A percentile compares a stretch with the other conserved stretches of the same genome.
Conservation (phyloP, 2,113 vertebrate species). For the Syngnathus typhle region DNA sequence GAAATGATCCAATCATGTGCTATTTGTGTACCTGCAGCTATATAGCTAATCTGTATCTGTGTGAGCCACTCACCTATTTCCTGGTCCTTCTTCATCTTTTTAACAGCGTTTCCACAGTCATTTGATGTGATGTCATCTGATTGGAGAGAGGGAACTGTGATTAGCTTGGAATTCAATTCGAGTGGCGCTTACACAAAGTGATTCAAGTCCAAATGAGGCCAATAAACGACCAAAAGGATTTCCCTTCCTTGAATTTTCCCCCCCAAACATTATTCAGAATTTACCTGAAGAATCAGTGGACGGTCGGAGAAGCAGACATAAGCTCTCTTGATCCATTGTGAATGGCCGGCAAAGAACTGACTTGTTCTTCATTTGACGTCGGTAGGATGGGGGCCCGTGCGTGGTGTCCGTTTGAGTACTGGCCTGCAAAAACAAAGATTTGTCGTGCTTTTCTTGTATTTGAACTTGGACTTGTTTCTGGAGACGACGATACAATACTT, state of each 20-base stretch:
- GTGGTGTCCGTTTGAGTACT: slow-evolving; percentile 94
- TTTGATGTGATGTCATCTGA: not conserved
- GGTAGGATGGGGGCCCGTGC: slow-evolving; percentile 75
- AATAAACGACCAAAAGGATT: too few relatives aligned
- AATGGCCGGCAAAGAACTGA: slow-evolving; percentile 92
- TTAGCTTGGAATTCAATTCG: not conserved
- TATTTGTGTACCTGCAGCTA: not conserved
- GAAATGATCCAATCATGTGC: not conserved
- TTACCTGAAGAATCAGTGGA: slow-evolving; percentile 66
- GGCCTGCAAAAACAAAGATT: slow-evolving; percentile 67
- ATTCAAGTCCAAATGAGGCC: not conserved
- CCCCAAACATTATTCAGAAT: not conserved
- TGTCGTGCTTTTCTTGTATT: not conserved
- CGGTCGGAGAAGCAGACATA: slow-evolving; percentile 80
- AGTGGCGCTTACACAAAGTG: not conserved
- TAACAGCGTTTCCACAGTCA: slow-evolving; percentile 5
- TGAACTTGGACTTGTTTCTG: not conserved
- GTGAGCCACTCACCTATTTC: slow-evolving; percentile 1
- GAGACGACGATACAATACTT: slow-evolving; percentile 62
- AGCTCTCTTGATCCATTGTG: slow-evolving; percentile 85
- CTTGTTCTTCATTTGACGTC: slow-evolving; percentile 93
- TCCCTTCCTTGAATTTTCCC: too few relatives aligned
- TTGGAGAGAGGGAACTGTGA: slow-evolving; percentile 10
- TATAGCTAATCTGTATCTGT: not conserved
- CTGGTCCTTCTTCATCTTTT: slow-evolving; percentile 5